These are phyloP conservation scores for Gallinago undulata DNA, from an alignment of 2,113 vertebrate species.

Conservation along the genomic window DNA sequence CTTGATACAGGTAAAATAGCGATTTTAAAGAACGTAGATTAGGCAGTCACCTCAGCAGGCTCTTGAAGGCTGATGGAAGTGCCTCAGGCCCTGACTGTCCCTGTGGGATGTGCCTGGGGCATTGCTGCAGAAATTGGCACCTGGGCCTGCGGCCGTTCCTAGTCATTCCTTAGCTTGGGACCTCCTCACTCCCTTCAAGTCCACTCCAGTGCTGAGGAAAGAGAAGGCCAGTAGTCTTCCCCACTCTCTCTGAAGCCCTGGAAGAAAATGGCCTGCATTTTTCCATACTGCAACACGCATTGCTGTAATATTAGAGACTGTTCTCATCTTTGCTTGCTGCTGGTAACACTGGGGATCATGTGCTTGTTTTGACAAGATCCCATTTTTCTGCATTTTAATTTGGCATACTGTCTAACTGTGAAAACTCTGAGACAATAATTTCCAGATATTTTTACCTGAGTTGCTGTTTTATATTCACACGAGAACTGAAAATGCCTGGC, in stretches of 20 bases:
- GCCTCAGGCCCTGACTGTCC: rapidly evolving
- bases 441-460: not conserved
- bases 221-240: not conserved
- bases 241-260: not conserved
- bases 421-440: not conserved
- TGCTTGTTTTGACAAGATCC: not conserved
- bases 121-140: not conserved
- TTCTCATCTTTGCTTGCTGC: not conserved
- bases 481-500: not conserved
- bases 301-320: not conserved
- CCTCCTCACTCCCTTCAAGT: not conserved
- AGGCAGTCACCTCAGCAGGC: not conserved
- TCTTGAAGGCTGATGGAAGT: not conserved
- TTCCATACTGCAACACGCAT: not conserved
- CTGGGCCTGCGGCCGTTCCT: rapidly evolving
- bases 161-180: not conserved
- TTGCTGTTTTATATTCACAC: not conserved
- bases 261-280: not conserved
- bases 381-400: not conserved
- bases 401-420: not conserved
- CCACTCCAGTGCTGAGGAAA: not conserved
- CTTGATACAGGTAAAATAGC: not conserved
- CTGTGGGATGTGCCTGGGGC: not conserved
- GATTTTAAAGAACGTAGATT: not conserved
- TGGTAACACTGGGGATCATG: rapidly evolving